A percentile compares a stretch with the other conserved stretches of the same genome.
Evolutionary conservation across 2,113 vertebrate genomes (phyloP).

Genomic region (Sphaerodactylus townsendi): DNA sequence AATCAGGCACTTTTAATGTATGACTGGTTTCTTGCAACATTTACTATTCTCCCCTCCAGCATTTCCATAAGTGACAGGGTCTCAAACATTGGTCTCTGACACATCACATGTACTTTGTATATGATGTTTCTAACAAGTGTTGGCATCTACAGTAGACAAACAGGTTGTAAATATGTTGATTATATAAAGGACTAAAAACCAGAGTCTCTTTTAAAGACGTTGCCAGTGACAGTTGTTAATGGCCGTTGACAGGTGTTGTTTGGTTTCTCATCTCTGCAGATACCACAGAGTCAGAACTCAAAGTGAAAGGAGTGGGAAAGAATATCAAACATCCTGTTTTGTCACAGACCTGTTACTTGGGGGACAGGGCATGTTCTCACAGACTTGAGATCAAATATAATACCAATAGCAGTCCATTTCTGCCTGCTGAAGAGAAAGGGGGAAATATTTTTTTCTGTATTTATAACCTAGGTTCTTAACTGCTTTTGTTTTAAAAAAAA

Average conservation of each 20-base stretch:
- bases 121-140: background rate
- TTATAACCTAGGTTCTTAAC: background rate
- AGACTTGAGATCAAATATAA: background rate
- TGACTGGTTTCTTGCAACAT: background rate
- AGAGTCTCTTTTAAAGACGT: background rate
- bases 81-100: conserved; percentile 6
- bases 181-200: conserved; percentile 5
- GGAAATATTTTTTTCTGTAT: background rate
- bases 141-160: background rate
- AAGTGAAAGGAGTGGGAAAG: background rate
- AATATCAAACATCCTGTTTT: accelerated
- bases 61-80: background rate
- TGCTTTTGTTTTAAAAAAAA: no score
- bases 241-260: conserved; percentile 6
- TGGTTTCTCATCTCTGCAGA: conserved; percentile 2
- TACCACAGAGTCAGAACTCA: background rate
- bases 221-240: background rate
- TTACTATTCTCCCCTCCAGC: background rate
- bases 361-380: background rate
- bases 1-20: background rate
- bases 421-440: background rate
- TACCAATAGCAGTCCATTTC: background rate
- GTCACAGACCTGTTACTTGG: background rate
- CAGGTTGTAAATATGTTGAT: background rate
- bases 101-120: accelerated